These are phyloP conservation scores for Ochotona curzoniae DNA, from an alignment of 2,113 vertebrate species.

Conservation along the genomic window DNA sequence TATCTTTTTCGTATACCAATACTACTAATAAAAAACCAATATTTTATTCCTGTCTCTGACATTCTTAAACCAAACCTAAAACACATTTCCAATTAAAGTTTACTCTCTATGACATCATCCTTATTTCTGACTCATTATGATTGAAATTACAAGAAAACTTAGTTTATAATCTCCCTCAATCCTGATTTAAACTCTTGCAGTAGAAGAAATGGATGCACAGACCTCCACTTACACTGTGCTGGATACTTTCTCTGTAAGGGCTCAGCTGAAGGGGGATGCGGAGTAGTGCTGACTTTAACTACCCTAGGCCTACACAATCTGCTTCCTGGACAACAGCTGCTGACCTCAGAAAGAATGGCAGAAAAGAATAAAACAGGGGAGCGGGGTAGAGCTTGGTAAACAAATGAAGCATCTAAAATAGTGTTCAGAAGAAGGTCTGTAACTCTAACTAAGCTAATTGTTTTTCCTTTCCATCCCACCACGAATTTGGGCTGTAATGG, in stretches of 20 bases:
- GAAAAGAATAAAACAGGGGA: constrained; percentile 4
- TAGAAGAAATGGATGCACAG: background rate
- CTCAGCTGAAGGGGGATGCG: background rate
- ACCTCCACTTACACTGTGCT: background rate
- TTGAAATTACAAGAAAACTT: too few species aligned
- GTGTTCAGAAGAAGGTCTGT: constrained; percentile 4
- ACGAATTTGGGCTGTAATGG: background rate
- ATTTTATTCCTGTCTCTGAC: constrained; percentile 19
- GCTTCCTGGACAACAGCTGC: background rate
- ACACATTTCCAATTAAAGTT: constrained; percentile 13
- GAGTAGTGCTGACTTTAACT: background rate
- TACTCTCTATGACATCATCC: background rate
- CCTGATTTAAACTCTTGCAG: background rate
- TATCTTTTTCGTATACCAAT: background rate
- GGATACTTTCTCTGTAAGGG: background rate
- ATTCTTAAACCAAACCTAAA: background rate
- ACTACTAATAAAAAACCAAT: constrained; percentile 28
- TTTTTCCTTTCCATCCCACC: background rate
- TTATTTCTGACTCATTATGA: background rate
- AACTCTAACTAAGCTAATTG: constrained; percentile 36
- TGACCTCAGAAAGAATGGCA: background rate
- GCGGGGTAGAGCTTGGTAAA: background rate
- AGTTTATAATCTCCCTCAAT: background rate
- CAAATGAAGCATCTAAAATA: background rate
- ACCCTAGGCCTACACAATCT: background rate